Base-by-base conservation (phyloP, 2,888 invertebrate species). In the Xiphydria camelus region DNA sequence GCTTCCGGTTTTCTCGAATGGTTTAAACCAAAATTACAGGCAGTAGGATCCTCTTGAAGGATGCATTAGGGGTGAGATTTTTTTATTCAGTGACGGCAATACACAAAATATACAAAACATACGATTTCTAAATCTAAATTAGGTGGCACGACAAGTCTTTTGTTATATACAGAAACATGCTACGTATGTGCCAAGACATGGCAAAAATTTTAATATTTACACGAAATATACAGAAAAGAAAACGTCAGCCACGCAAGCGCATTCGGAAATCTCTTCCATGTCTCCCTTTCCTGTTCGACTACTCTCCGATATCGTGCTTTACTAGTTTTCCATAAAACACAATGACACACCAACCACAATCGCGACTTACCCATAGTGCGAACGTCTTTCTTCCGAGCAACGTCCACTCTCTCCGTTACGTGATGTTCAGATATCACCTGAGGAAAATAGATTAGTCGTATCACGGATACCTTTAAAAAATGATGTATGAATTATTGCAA, bases 341-440 rank as follows among this genome's bases (percentile, higher is more conserved):
- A 35, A 22, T 25, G 15, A 36, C 60, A 67, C 54, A 53, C 52
- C 51, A 53, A n/a, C n/a, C 59, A 47, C 57, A 69, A 68, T 73
- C 66, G 72, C 64, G 71, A 73, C 78, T 76, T 68, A 76, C 76
- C 76, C 67, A 73, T 67, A 43, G 72, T 53, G 56, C 76, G 73
- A 53, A 81, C 75, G 71, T 80, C 78, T 47, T 76, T 75, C 72
- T 77, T 73, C 61, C 75, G 72, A 46, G 73, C 64, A 45, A 78
- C 64, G 38, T 78, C 77, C 29, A 77, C 76, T 61, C 63, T 76
- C 68, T 79, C 77, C 14, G 66, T 70, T 57, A 73, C 68, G 51
- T 61, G 63, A 43, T 76, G 68, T 57, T 77, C 76, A 12, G 66
- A n/a, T 62, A 47, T 75, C 68, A 76, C 66, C 75, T 78, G 51